A percentile compares a stretch with the other conserved stretches of the same genome.
These are phyloP conservation scores for Sinosuthora webbiana DNA, from an alignment of 2,113 vertebrate species.

Conservation along the genomic window DNA sequence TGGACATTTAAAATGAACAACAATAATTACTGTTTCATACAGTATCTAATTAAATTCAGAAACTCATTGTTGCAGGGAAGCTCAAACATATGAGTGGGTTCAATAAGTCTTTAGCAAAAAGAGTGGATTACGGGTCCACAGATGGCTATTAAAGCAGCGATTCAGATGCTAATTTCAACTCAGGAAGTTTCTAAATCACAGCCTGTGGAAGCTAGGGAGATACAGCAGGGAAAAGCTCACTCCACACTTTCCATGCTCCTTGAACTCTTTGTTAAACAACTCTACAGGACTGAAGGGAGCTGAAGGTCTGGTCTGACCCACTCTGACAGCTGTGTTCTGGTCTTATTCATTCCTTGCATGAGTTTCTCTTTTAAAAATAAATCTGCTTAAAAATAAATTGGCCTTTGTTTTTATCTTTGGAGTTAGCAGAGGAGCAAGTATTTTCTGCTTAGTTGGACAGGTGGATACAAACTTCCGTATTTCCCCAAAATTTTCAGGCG, in stretches of 20 bases:
- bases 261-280: background rate
- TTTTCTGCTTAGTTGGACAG: background rate
- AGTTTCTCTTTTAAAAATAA: background rate
- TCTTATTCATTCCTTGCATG: accelerated
- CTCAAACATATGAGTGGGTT: background rate
- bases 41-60: constrained; percentile 38
- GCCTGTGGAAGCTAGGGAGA: background rate
- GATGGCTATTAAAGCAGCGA: constrained; percentile 14
- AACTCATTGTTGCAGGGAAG: background rate
- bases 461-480: background rate
- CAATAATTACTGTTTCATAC: constrained; percentile 41
- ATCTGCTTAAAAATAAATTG: background rate
- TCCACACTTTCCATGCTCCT: background rate
- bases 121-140: constrained; percentile 8
- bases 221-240: background rate
- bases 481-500: background rate
- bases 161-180: constrained; percentile 41
- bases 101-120: background rate
- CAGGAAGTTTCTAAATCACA: constrained; percentile 27
- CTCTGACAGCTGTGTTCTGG: background rate
- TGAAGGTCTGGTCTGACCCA: background rate
- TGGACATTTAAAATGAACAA: constrained; percentile 22
- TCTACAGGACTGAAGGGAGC: background rate
- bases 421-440: background rate
- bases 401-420: background rate